Percentiles rank a stretch among this genome's conserved stretches.
Evolutionary conservation across 2,888 invertebrate genomes (phyloP).

Genomic region (Eubasilissa splendida): DNA sequence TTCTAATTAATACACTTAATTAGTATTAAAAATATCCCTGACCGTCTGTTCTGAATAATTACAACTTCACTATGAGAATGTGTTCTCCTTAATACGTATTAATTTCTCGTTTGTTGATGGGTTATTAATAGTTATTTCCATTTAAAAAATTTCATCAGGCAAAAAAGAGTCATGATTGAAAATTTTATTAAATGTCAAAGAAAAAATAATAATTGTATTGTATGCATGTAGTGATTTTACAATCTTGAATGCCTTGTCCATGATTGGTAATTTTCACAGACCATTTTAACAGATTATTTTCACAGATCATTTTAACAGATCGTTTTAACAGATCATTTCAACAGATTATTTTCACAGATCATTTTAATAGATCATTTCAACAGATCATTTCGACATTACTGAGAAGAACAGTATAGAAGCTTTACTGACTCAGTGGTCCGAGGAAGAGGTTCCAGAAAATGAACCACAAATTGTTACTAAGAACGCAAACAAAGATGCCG

Average conservation of each 20-base stretch:
- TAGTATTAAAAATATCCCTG: neutral
- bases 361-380: slow-evolving; percentile 24
- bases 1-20: neutral
- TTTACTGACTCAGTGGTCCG: slow-evolving; percentile 70
- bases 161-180: too few species aligned
- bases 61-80: too few species aligned
- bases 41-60: too few species aligned
- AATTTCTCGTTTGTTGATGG: too few species aligned
- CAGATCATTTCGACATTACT: slow-evolving; percentile 23
- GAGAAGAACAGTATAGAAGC: slow-evolving; percentile 66
- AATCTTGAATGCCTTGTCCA: too few species aligned
- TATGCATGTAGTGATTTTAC: too few species aligned
- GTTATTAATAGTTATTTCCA: too few species aligned
- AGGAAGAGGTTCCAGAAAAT: slow-evolving; percentile 67
- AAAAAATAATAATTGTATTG: too few species aligned
- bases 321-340: slow-evolving; percentile 24
- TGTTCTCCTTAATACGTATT: too few species aligned
- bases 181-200: too few species aligned
- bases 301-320: slow-evolving; percentile 28
- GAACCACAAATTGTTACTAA: slow-evolving; percentile 61
- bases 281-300: slow-evolving; percentile 20
- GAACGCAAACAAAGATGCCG: neutral
- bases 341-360: neutral
- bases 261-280: too few species aligned
- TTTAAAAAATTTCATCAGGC: too few species aligned